Evolutionary conservation across 2,113 vertebrate species (phyloP).

Genomic region (Petaurus breviceps): DNA sequence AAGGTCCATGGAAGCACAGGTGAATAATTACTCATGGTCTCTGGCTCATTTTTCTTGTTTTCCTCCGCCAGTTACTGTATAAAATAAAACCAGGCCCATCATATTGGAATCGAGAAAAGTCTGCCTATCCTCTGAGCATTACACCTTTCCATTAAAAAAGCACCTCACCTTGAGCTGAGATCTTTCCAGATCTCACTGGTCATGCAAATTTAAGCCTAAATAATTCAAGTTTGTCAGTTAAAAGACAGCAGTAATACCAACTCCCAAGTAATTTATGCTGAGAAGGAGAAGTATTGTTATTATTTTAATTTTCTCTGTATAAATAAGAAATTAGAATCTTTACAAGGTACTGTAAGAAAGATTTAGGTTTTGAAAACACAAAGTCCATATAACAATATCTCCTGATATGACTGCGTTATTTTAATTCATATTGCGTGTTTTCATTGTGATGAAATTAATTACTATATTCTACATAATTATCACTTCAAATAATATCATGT

Average conservation of each 20-base stretch:
- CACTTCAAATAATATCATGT: background rate
- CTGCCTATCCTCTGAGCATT: background rate
- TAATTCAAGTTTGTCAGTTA: background rate
- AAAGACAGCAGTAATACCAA: background rate
- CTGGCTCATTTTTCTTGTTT: constrained; percentile 42
- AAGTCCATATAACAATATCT: background rate
- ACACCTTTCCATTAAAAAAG: background rate
- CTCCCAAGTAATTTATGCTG: background rate
- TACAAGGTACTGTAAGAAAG: background rate
- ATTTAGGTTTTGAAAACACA: background rate
- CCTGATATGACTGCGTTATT: background rate
- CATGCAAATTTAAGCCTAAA: background rate
- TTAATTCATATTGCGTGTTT: background rate
- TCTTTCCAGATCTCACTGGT: background rate
- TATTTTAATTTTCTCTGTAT: background rate
- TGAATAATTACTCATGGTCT: background rate
- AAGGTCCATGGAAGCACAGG: constrained; percentile 16
- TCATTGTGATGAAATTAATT: background rate
- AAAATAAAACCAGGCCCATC: constrained; percentile 10
- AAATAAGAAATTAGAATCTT: background rate
- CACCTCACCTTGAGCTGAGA: background rate
- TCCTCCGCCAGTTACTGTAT: background rate
- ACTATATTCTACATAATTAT: background rate
- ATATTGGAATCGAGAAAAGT: constrained; percentile 12
- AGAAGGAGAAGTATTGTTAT: background rate